These are phyloP conservation scores for Eubucco bourcierii DNA, from an alignment of 2,113 vertebrate genomes.

Conservation along the genomic window DNA sequence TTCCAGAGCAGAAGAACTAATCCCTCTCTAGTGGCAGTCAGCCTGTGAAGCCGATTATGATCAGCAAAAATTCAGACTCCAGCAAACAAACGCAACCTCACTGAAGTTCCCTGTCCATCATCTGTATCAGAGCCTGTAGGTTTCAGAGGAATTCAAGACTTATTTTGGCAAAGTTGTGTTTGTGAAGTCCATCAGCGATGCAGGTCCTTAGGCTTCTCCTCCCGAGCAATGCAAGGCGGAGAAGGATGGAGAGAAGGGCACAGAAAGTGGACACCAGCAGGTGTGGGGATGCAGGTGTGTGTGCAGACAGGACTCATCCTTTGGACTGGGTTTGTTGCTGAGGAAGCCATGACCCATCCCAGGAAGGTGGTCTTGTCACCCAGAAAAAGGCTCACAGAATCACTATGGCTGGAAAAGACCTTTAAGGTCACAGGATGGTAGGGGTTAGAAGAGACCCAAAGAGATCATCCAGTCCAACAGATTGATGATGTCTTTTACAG, in stretches of 20 bases:
- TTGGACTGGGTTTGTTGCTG: neutral
- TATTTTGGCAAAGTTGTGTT: neutral
- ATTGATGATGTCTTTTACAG: slow-evolving; percentile 6
- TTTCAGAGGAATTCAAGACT: neutral
- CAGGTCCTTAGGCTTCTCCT: neutral
- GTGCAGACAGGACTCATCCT: neutral
- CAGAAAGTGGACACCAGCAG: neutral
- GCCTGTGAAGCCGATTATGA: slow-evolving; percentile 61
- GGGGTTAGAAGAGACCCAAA: too few species aligned
- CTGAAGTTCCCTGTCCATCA: slow-evolving; percentile 45
- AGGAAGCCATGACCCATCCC: neutral
- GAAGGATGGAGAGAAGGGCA: accelerated
- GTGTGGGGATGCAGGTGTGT: accelerated
- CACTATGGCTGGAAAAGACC: too few species aligned
- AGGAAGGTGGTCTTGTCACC: neutral
- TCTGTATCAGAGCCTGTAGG: slow-evolving; percentile 38
- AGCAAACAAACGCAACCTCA: slow-evolving; percentile 49
- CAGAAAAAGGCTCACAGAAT: neutral
- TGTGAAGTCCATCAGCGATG: neutral
- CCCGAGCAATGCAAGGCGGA: neutral
- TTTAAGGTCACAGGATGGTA: too few species aligned
- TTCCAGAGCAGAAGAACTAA: slow-evolving; percentile 69
- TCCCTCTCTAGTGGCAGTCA: slow-evolving; percentile 41
- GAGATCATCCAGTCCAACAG: neutral
- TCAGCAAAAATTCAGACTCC: slow-evolving; percentile 61